phyloP scores from a whole-genome alignment of 2,113 vertebrate species.

The Salvelinus namaycush region DNA sequence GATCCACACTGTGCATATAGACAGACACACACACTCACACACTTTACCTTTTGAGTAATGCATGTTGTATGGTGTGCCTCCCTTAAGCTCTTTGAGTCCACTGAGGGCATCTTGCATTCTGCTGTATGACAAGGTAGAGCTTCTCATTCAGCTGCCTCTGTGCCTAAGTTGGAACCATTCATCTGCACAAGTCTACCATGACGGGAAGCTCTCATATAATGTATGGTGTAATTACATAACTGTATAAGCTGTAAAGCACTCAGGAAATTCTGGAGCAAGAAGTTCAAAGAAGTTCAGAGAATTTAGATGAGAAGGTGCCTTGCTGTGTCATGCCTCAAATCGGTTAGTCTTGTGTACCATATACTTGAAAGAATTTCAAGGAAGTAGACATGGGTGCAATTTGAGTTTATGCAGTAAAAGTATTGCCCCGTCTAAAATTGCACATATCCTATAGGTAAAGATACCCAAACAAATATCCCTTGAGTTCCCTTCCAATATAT shows the following conservation, averaged over 20 bases:
- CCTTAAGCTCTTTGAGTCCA: not conserved
- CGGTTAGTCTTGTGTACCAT: not conserved
- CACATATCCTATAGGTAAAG: too few species aligned
- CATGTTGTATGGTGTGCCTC: not conserved
- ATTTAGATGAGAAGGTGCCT: not conserved
- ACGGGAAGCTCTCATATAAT: conserved; percentile 21
- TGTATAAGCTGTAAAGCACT: conserved; percentile 10
- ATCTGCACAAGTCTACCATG: conserved; percentile 33
- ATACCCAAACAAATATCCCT: too few species aligned
- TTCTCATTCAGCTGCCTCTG: too few species aligned
- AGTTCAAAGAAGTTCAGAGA: conserved; percentile 17
- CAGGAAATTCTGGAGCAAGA: conserved; percentile 16
- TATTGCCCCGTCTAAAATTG: not conserved
- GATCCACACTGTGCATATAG: not conserved
- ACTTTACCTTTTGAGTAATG: not conserved
- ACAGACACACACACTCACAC: not conserved
- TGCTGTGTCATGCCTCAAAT: not conserved
- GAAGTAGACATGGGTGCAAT: not conserved
- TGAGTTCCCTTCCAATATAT: too few species aligned
- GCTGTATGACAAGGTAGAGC: not conserved
- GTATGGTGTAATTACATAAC: conserved; percentile 35
- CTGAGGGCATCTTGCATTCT: not conserved
- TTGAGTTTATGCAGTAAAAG: not conserved
- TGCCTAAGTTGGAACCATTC: conserved; percentile 9
- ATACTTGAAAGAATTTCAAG: not conserved